Conservation (phyloP, 2,113 vertebrate genomes). For the Pterophyllum scalare region DNA sequence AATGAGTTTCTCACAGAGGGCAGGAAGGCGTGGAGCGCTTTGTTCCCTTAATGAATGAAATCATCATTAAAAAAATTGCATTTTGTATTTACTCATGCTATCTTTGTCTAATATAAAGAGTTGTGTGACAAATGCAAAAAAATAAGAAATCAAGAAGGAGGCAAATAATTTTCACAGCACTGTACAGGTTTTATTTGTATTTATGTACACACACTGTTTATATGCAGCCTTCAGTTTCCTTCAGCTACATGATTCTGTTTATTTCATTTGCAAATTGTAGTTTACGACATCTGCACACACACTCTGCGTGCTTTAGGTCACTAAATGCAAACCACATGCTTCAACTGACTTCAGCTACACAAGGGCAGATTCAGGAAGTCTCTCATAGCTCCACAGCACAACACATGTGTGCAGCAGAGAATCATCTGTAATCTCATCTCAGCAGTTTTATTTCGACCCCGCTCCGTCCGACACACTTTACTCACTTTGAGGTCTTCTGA, state of each 20-base stretch:
- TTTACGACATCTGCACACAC: neutral
- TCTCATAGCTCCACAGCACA: neutral
- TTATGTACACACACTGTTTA: neutral
- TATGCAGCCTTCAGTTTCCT: rapidly evolving
- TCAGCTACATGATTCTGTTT: neutral
- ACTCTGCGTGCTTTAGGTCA: neutral
- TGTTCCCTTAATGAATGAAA: too few species aligned
- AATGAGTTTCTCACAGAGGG: too few species aligned
- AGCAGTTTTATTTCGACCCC: neutral
- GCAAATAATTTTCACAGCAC: too few species aligned
- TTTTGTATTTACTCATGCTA: too few species aligned
- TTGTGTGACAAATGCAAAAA: neutral
- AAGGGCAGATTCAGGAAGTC: neutral
- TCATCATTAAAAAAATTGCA: too few species aligned
- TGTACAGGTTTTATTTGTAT: neutral
- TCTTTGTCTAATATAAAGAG: rapidly evolving
- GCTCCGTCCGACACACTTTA: neutral
- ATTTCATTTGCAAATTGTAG: rapidly evolving
- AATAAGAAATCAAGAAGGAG: neutral
- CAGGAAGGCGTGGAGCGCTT: too few species aligned
- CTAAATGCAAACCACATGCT: neutral
- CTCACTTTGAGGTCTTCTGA: too few species aligned
- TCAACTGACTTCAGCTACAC: neutral
- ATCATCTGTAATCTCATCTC: neutral
- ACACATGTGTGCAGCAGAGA: neutral